Evolutionary conservation across 2,888 invertebrate genomes (phyloP), one percentile per base, ranked within the genome.

Genomic region (Acronicta psi): DNA sequence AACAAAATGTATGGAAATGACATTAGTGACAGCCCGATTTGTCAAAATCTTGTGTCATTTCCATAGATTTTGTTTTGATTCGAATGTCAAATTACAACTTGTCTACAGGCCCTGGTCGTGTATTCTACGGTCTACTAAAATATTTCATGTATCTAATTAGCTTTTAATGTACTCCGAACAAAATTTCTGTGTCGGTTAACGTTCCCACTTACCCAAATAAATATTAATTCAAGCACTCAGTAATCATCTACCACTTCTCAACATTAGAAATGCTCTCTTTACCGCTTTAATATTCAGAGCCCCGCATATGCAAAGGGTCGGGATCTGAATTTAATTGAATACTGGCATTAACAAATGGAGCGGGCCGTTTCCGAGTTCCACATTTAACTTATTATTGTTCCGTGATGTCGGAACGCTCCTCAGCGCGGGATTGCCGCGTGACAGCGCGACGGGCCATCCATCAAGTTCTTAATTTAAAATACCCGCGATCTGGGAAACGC

Each of bases 281-380:
- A 79, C 84, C 80, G 77, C 82, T 82, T 90, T 90, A 88, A 90
- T 89, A 89, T 89, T 89, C 83, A 85, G 81, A 83, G 86, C 83
- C 86, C 86, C 88, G 87, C 86, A 87, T 88, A 81, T 86, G 87
- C 82, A 85, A 84, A 90, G 88, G 91, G 92, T 90, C 85, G 88
- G 87, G 88, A 89, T 88, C 85, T 86, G 89, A 89, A 91, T 92
- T 91, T 91, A 93, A 93, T 93, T 93, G 93, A 93, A 93, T 90
- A 88, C 90, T 90, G 90, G 92, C 91, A 91, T 92, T 92, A 92
- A 93, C 93, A 91, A 93, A 93, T 92, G 92, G 90, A 91, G 84
- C 86, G 84, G 84, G 81, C 89, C 89, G 83, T 91, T 91, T 89
- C 88, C 86, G 88, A 91, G 90, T 90, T 90, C 88, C 86, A 89